A percentile compares a stretch with the other conserved stretches of the same genome.
Conservation (phyloP, 1,140 invertebrate species). For the Drosophila carrolli region DNA sequence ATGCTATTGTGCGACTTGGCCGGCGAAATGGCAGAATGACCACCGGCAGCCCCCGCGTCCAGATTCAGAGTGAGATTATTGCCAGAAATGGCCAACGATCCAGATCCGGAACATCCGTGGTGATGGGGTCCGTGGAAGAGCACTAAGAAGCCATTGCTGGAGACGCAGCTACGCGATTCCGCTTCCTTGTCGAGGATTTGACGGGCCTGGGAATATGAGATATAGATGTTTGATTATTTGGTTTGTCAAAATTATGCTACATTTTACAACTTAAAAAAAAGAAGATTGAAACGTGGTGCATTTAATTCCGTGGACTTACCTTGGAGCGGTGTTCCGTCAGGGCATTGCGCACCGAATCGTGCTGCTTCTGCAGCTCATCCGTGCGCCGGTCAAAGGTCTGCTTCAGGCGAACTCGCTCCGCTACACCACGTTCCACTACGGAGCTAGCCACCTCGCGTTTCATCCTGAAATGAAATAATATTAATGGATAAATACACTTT, state of each 20-base stretch:
- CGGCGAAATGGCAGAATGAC: conserved; percentile 64
- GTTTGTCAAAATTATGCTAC: too few relatives aligned
- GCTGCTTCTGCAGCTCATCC: conserved; percentile 90
- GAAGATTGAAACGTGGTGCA: too few relatives aligned
- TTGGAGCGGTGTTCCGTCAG: conserved; percentile 90
- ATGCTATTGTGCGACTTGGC: conserved; percentile 79
- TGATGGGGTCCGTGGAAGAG: conserved; percentile 74
- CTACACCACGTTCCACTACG: conserved; percentile 93
- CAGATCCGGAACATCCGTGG: conserved; percentile 50
- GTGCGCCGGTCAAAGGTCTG: conserved; percentile 90
- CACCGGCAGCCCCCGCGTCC: conserved; percentile 43
- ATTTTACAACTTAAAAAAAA: background rate
- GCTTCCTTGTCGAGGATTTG: conserved; percentile 83
- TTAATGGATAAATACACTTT: background rate
- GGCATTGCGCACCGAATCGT: conserved; percentile 90
- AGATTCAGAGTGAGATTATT: conserved; percentile 74
- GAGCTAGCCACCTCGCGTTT: conserved; percentile 90
- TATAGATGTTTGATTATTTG: too few relatives aligned
- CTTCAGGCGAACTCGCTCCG: conserved; percentile 91
- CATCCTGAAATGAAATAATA: conserved; percentile 85
- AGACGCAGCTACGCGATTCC: conserved; percentile 77
- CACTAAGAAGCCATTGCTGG: conserved; percentile 74
- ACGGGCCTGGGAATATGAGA: conserved; percentile 57
- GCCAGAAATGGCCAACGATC: conserved; percentile 33
- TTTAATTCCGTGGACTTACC: conserved; percentile 84